Evolutionary conservation across 2,888 invertebrate species (phyloP), one percentile per base, ranked within the genome.

Genomic region (Yponomeuta cagnagella): DNA sequence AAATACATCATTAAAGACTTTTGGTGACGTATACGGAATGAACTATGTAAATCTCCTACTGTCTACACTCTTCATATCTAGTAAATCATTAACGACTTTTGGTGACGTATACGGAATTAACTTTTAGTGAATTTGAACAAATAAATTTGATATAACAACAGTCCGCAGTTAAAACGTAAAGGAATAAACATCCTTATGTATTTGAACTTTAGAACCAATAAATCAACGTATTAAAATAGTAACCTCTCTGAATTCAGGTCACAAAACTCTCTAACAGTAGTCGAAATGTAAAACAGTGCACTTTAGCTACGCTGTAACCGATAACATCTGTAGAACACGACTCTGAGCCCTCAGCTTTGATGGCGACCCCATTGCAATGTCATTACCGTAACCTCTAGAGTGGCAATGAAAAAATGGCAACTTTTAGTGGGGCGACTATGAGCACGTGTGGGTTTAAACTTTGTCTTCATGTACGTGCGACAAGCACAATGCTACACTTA

Each of bases 371-470:
- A 88, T 87, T 84, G 74, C 78, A 80, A 75, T 77, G 77, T 80
- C 83, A 88, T 90, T 88, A 88, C 84, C 88, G 89, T 88, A 88
- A 88, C 90, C 86, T 89, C 88, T 52, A 89, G 87, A 86, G 86
- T 79, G 82, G 81, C 83, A 85, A 88, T 86, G 84, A 81, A 89
- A 85, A 87, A 89, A 89, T 87, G 85, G 87, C 79, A 82, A 83
- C 82, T 87, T 79, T 79, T 75, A 77, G 76, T 78, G 77, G 63
- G 68, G 71, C 63, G 52, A 23, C 69, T n/a, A 6, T 23, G 23
- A 68, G 68, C n/a, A 43, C 43, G 4, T 37, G 37, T 1, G 37
- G 37, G 5, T 23, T 23, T 23, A 23, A 23, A 23, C 33, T 33
- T 33, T 33, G 5, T 33, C 5, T 33, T 33, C 33, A 33, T 33